Percentiles rank a stretch among this genome's conserved stretches.
Conservation (phyloP, 2,113 vertebrate species). For the Chloropsis cyanopogon region DNA sequence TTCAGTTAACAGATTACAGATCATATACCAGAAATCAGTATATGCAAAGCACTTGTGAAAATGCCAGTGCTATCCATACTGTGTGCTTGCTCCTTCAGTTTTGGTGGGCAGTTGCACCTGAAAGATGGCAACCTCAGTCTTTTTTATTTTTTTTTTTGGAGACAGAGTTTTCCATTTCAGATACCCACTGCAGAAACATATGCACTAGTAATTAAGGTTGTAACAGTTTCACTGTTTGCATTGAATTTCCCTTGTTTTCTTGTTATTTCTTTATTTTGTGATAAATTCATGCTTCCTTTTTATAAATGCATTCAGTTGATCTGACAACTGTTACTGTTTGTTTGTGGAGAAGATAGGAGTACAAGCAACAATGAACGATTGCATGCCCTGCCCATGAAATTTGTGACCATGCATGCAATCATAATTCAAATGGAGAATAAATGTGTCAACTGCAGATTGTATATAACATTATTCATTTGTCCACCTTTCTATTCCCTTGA, state of each 20-base stretch:
- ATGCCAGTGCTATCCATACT: neutral
- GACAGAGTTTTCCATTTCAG: conserved; percentile 24
- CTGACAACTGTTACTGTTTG: neutral
- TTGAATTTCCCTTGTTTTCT: conserved; percentile 9
- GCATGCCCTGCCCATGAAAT: neutral
- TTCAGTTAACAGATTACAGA: neutral
- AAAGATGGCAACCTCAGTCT: neutral
- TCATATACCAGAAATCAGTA: neutral
- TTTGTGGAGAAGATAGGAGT: neutral
- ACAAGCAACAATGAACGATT: neutral
- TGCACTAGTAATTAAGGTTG: neutral
- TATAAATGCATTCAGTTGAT: neutral
- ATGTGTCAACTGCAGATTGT: neutral
- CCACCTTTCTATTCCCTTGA: neutral
- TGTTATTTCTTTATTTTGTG: neutral
- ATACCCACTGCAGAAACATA: neutral
- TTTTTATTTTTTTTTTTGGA: neutral
- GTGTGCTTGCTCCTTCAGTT: neutral
- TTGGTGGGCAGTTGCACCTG: neutral
- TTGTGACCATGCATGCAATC: neutral
- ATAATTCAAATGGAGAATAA: neutral
- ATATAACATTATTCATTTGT: neutral
- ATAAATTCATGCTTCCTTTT: conserved; percentile 3
- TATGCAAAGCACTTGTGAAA: neutral
- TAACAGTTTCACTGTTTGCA: neutral